phyloP scores from a whole-genome alignment of 1,140 invertebrate genomes.

The Drosophila repleta region DNA sequence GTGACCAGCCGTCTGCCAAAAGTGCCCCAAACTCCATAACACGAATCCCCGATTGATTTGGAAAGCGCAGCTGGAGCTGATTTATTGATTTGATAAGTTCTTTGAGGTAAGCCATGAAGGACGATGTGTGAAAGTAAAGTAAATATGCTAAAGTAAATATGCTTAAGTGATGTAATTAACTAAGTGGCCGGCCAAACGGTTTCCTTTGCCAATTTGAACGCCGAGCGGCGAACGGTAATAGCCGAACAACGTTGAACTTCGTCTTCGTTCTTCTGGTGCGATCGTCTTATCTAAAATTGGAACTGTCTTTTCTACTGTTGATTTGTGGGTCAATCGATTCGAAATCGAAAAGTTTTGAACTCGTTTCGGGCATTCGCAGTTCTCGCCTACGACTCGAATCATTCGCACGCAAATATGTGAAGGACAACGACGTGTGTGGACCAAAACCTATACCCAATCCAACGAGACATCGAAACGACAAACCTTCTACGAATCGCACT shows the following conservation, averaged over 20 bases:
- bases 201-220: slow-evolving; percentile 52
- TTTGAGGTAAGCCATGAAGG: slow-evolving; percentile 38
- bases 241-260: slow-evolving; percentile 25
- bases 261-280: slow-evolving; percentile 18
- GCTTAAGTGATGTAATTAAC: slow-evolving; percentile 70
- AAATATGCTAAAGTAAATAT: slow-evolving; percentile 8
- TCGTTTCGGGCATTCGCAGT: slow-evolving; percentile 70
- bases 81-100: slow-evolving; percentile 29
- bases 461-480: slow-evolving; percentile 37
- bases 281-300: slow-evolving; percentile 57
- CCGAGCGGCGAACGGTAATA: slow-evolving; percentile 33
- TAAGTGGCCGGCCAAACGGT: slow-evolving; percentile 27
- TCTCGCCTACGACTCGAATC: slow-evolving; percentile 63
- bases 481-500: slow-evolving; percentile 58
- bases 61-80: slow-evolving; percentile 43
- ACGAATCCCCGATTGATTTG: slow-evolving; percentile 22
- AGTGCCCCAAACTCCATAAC: slow-evolving; percentile 35
- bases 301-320: slow-evolving; percentile 54
- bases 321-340: slow-evolving; percentile 79
- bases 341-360: slow-evolving; percentile 80
- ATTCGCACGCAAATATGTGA: slow-evolving; percentile 79
- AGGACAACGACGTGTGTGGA: slow-evolving; percentile 73
- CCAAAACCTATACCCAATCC: slow-evolving; percentile 30
- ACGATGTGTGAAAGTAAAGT: slow-evolving; percentile 22
- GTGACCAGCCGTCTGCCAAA: slow-evolving; percentile 21